Percentiles rank a stretch among this genome's conserved stretches.
Conservation (phyloP, 2,113 vertebrate genomes). For the Epinephelus moara region DNA sequence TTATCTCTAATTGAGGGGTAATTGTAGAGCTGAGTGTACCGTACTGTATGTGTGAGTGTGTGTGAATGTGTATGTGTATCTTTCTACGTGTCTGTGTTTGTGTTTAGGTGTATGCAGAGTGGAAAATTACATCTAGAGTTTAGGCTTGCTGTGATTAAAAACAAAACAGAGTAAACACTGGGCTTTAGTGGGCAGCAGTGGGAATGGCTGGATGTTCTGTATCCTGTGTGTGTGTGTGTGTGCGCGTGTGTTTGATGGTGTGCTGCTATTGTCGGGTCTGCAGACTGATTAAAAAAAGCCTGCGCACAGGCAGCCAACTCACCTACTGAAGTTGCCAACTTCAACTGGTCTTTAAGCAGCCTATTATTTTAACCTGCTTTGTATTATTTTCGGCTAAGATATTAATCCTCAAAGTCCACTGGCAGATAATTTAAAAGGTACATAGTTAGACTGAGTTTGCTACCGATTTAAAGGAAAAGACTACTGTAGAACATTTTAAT, state of each 20-base stretch:
- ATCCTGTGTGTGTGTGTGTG: conserved; percentile 44
- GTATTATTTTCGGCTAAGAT: background rate
- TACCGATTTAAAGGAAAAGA: background rate
- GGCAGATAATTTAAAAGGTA: background rate
- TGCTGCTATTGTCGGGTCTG: background rate
- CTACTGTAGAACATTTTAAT: background rate
- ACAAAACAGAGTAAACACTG: conserved; percentile 79
- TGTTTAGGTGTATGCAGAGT: conserved; percentile 82
- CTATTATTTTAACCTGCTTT: conserved; percentile 21
- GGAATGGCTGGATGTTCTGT: conserved; percentile 50
- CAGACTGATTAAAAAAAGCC: conserved; percentile 25
- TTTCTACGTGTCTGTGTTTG: conserved; percentile 81
- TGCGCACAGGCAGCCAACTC: conserved; percentile 11
- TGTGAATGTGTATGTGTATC: conserved; percentile 65
- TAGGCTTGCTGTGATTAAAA: conserved; percentile 81
- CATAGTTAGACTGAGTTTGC: background rate
- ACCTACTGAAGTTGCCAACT: background rate
- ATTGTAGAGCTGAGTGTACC: conserved; percentile 76
- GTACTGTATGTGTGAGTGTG: conserved; percentile 70
- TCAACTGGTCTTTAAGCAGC: background rate
- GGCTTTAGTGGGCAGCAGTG: conserved; percentile 73
- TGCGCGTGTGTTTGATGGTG: conserved; percentile 4
- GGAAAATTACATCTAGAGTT: conserved; percentile 80
- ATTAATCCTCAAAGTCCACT: background rate
- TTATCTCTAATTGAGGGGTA: conserved; percentile 84